These are phyloP conservation scores for Troilus luridus DNA, from an alignment of 2,888 invertebrate genomes.

Conservation along the genomic window DNA sequence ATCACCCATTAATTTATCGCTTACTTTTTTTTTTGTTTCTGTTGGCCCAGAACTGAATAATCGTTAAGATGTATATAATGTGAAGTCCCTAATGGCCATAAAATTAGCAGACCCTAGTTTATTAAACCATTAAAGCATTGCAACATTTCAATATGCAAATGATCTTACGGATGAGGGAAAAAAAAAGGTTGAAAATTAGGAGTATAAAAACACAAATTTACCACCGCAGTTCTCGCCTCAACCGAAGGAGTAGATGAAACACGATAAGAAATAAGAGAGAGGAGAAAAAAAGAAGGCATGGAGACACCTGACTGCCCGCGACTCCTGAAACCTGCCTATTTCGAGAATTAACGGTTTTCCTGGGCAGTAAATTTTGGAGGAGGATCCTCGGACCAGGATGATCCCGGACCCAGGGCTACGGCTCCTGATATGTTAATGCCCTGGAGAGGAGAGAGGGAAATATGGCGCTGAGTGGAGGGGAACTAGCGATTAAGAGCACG, in stretches of 20 bases:
- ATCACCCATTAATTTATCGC: neutral
- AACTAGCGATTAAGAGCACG: slow-evolving; percentile 47
- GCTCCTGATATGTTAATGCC: slow-evolving; percentile 36
- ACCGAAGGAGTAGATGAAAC: slow-evolving; percentile 35
- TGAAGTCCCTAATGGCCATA: neutral
- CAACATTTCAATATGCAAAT: slow-evolving; percentile 38
- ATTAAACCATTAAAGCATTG: slow-evolving; percentile 36
- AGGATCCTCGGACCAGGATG: neutral
- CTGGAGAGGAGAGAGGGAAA: slow-evolving; percentile 27
- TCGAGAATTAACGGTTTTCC: slow-evolving; percentile 53
- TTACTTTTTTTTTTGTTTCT: neutral
- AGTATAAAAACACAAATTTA: slow-evolving; percentile 40
- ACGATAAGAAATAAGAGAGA: slow-evolving; percentile 31
- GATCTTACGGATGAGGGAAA: neutral
- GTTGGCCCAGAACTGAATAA: neutral
- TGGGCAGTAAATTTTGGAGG: slow-evolving; percentile 44
- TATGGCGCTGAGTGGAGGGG: slow-evolving; percentile 47
- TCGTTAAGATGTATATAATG: slow-evolving; percentile 27
- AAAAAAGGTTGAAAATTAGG: neutral
- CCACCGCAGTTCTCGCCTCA: slow-evolving; percentile 36
- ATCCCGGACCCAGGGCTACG: neutral
- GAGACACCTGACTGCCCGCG: slow-evolving; percentile 42
- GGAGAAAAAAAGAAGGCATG: neutral
- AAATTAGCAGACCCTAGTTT: slow-evolving; percentile 10
- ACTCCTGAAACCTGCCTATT: slow-evolving; percentile 49